Conservation (phyloP, 2,888 invertebrate genomes). For the Sinotaia quadrata region DNA sequence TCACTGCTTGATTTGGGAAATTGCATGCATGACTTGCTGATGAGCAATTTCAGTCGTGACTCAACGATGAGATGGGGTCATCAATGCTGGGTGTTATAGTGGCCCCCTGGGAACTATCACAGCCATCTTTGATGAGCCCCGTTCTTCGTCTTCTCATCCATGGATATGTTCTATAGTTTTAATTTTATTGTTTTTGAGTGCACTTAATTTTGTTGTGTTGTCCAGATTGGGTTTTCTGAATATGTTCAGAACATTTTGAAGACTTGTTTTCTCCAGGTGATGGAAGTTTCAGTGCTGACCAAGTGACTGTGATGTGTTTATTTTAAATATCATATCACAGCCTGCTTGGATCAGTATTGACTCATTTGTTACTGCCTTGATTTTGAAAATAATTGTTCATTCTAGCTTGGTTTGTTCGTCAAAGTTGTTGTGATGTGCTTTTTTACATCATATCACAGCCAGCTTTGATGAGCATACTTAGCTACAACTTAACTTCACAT, state of each 20-base stretch:
- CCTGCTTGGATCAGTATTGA: conserved; percentile 86
- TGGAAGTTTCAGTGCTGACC: conserved; percentile 49
- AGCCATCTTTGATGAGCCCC: conserved; percentile 68
- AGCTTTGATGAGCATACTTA: conserved; percentile 64
- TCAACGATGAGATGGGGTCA: conserved; percentile 72
- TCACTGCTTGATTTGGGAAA: too few relatives aligned
- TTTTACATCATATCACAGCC: conserved; percentile 64
- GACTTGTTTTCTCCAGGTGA: too few relatives aligned
- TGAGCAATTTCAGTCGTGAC: too few relatives aligned
- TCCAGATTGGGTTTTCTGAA: too few relatives aligned
- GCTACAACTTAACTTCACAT: not conserved
- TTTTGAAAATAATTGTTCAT: not conserved
- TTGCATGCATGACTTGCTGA: too few relatives aligned
- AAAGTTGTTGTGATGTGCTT: conserved; percentile 66
- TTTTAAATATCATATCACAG: conserved; percentile 86
- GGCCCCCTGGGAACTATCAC: conserved; percentile 52
- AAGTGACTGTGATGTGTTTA: conserved; percentile 60
- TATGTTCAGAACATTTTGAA: too few relatives aligned
- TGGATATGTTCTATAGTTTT: not conserved
- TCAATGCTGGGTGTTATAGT: conserved; percentile 89
- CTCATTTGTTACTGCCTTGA: not conserved
- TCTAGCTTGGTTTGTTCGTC: conserved; percentile 39
- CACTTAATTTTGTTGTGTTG: too few relatives aligned
- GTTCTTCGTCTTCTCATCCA: conserved; percentile 19
- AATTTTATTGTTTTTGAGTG: too few relatives aligned